Percentiles rank a stretch among this genome's conserved stretches.
Evolutionary conservation across 1,140 invertebrate species (phyloP).

Genomic region (Lethrus apterus): DNA sequence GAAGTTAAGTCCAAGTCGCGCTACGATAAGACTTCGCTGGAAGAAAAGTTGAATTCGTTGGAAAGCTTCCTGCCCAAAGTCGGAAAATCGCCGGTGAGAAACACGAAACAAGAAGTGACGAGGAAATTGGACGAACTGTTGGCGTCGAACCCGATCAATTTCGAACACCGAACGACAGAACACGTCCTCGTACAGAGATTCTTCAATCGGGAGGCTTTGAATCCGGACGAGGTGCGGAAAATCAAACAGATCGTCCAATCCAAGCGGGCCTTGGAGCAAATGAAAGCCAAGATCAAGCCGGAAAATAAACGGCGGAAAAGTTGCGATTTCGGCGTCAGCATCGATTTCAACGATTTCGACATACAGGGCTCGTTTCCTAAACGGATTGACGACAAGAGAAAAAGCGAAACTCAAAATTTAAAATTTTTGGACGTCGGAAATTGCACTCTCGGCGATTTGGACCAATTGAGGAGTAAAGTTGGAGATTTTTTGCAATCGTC

Average conservation of each 20-base stretch:
- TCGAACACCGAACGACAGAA: background rate
- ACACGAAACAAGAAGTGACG: background rate
- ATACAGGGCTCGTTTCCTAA: too few relatives aligned
- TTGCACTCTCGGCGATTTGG: too few relatives aligned
- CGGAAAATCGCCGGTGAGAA: background rate
- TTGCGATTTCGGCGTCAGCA: background rate
- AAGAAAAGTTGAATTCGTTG: constrained; percentile 9
- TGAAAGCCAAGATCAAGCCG: background rate
- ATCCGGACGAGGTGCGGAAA: constrained; percentile 26
- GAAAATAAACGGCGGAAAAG: background rate
- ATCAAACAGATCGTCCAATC: constrained; percentile 31
- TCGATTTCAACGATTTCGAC: constrained; percentile 9
- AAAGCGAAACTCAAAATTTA: too few relatives aligned
- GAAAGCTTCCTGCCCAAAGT: constrained; percentile 10
- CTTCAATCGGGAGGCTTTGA: constrained; percentile 27
- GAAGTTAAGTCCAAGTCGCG: too few relatives aligned
- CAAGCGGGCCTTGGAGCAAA: constrained; percentile 19
- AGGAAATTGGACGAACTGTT: background rate
- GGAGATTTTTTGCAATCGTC: too few relatives aligned
- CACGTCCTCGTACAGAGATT: constrained; percentile 25
- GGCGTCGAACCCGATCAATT: background rate
- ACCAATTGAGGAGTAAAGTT: too few relatives aligned
- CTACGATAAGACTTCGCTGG: constrained; percentile 1
- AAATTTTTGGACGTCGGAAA: too few relatives aligned
- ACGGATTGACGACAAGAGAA: too few relatives aligned